These are phyloP conservation scores for Pocillopora grandis DNA, from an alignment of 92 coral and sea anemone species.

Conservation along the genomic window DNA sequence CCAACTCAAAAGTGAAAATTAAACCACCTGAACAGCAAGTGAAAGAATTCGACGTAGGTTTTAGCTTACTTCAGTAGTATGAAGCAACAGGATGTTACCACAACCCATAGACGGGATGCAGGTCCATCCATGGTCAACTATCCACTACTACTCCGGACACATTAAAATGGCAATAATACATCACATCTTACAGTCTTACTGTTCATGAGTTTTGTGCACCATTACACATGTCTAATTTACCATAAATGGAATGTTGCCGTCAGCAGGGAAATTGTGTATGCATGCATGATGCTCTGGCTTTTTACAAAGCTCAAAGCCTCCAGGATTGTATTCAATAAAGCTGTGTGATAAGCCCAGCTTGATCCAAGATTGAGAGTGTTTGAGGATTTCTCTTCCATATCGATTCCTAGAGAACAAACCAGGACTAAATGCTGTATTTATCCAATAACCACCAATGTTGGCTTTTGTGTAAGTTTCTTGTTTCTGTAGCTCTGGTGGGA, in stretches of 20 bases:
- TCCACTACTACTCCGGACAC: too few relatives aligned
- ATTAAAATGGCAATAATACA: too few relatives aligned
- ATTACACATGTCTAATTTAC: background rate
- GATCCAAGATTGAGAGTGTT: constrained; percentile 57
- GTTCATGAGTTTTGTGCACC: too few relatives aligned
- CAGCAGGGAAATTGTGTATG: constrained; percentile 43
- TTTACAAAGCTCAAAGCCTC: constrained; percentile 37
- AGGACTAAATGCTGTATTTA: background rate
- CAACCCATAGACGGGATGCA: too few relatives aligned
- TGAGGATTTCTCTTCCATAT: constrained; percentile 53
- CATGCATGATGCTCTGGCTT: constrained; percentile 16
- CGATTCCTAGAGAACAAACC: constrained; percentile 54
- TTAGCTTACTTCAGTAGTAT: too few relatives aligned
- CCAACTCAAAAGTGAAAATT: too few relatives aligned
- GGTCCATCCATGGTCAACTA: too few relatives aligned
- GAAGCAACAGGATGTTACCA: too few relatives aligned
- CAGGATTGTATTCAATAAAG: constrained; percentile 28
- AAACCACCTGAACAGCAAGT: too few relatives aligned
- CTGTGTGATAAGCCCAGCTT: constrained; percentile 16
- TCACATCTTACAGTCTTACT: too few relatives aligned
- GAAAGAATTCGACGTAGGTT: too few relatives aligned
- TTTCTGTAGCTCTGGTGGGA: constrained; percentile 49
- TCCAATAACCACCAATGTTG: constrained; percentile 25
- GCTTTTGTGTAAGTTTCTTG: constrained; percentile 37
- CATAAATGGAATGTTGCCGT: constrained; percentile 54